phyloP scores from a whole-genome alignment of 2,888 invertebrate species.

The Allolobophora icterica region DNA sequence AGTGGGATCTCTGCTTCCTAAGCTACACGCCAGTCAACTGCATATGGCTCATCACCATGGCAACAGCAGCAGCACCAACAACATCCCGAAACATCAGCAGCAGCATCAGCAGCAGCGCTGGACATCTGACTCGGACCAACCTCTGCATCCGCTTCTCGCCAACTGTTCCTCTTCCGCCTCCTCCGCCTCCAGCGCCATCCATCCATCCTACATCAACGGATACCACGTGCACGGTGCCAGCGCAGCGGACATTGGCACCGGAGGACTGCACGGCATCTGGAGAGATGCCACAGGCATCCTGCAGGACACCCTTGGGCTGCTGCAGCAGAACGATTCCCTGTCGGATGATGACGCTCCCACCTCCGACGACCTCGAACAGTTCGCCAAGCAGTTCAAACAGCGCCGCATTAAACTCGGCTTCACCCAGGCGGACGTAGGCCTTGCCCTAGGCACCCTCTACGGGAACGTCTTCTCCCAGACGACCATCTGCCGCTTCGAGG shows the following conservation, averaged over 20 bases:
- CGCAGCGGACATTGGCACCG: neutral
- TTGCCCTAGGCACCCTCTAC: slow-evolving; percentile 96
- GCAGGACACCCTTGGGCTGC: slow-evolving; percentile 54
- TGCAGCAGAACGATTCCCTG: slow-evolving; percentile 67
- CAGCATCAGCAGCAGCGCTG: neutral
- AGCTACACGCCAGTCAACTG: neutral
- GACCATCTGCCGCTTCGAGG: slow-evolving; percentile 99
- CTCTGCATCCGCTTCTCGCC: neutral
- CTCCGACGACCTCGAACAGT: slow-evolving; percentile 96
- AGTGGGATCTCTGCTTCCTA: neutral
- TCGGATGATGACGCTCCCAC: slow-evolving; percentile 91
- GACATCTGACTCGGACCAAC: neutral
- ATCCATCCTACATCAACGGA: slow-evolving; percentile 28
- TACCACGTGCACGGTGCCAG: neutral
- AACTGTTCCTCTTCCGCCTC: neutral
- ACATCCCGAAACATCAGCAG: neutral
- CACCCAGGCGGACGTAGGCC: slow-evolving; percentile 97
- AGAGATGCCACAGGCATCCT: neutral
- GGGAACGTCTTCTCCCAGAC: slow-evolving; percentile 99
- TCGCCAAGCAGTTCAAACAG: slow-evolving; percentile 99
- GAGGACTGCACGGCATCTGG: neutral
- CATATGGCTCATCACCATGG: slow-evolving; percentile 1
- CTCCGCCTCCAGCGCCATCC: neutral
- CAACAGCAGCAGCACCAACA: neutral
- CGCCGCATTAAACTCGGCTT: slow-evolving; percentile 97